Evolutionary conservation across 2,888 invertebrate genomes (phyloP), one percentile per base, ranked within the genome.

Genomic region (Melanchra persicariae): DNA sequence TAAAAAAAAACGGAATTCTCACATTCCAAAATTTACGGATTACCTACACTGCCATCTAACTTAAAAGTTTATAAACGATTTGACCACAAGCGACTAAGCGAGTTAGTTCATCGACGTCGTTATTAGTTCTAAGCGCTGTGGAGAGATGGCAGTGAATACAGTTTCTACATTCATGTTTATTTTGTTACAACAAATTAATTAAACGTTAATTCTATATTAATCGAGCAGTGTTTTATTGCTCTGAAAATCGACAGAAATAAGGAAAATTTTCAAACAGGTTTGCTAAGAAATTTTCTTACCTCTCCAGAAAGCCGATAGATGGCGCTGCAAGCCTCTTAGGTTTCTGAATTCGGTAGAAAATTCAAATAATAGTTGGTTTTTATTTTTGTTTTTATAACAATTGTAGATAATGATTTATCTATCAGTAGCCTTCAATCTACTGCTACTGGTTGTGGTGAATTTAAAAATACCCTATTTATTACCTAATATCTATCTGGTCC

Each of bases 61-160:
- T n/a, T 0, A 17, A 10, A 17, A 0, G 19, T 0, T 1, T 1
- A 1, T 1, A 26, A 80, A 74, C 67, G 40, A 49, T 15, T 6
- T 26, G 55, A 34, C 1, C 12, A n/a, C n/a, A n/a, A n/a, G n/a
- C n/a, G 3, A 12, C n/a, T n/a, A 15, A 22, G 22, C 2, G 24
- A 19, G 2, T 1, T 19, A 10, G 8, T 12, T 22, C 10, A 7
- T 30, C 5, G 24, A n/a, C 15, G 12, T 17, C 5, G 3, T 15
- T 54, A 6, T 15, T 63, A 3, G 45, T 81, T 65, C 22, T 0
- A 12, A 0, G 1, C 0, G 12, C 0, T 49, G 2, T 37, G 5
- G 24, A 60, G 1, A 81, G 81, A 79, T 74, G 79, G 69, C 83
- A 47, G 37, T 43, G 26, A 40, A 15, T 2, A 15, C 0, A 51